Evolutionary conservation across 2,113 vertebrate species (phyloP), one percentile per base, ranked within the genome.

Genomic region (Semnornis frantzii): DNA sequence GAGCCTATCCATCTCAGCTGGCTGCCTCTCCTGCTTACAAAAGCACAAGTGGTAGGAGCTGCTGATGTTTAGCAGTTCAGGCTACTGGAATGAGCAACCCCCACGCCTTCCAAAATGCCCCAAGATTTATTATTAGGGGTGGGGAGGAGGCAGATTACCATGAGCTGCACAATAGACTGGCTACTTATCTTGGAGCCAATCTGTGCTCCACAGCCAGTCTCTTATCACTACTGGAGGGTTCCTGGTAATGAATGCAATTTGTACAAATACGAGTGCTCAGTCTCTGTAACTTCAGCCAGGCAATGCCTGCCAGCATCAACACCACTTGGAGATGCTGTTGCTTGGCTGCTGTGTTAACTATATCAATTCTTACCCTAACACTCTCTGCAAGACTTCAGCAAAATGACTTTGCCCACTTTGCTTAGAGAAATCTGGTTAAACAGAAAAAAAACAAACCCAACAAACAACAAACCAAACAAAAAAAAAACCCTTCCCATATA

Each of bases 141-240:
- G 82, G 90, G 85, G 70, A 77, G 82, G 80, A 93, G 48, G 93
- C 91, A 91, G 76, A 89, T 89, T 95, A 90, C 58, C 65, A 52
- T 71, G 18, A 75, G 83, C 87, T 90, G 58, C 82, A 92, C 84
- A 94, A 71, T 23, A 96, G 94, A 88, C 74, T 84, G 90, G 91
- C 93, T 92, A 94, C 93, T 92, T 95, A 78, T 93, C 90, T 93
- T 88, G 79, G 91, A 96, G 96, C 72, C 82, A 84, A 83, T 88
- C 90, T 92, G 54, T 34, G 82, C 75, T 85, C 58, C 52, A 84
- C 30, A 93, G 94, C 90, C 82, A 93, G 94, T 87, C 89, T 96
- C 94, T 95, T 94, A 87, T 79, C 95, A 90, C 87, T 90, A 88
- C 90, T 95, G 91, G 91, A 94, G 88, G 92, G 89, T 82, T 95